Evolutionary conservation across 2,797 vertebrate genomes (phyloP), one percentile per base, ranked within the genome.

Genomic region (Diplodus puntazzo): DNA sequence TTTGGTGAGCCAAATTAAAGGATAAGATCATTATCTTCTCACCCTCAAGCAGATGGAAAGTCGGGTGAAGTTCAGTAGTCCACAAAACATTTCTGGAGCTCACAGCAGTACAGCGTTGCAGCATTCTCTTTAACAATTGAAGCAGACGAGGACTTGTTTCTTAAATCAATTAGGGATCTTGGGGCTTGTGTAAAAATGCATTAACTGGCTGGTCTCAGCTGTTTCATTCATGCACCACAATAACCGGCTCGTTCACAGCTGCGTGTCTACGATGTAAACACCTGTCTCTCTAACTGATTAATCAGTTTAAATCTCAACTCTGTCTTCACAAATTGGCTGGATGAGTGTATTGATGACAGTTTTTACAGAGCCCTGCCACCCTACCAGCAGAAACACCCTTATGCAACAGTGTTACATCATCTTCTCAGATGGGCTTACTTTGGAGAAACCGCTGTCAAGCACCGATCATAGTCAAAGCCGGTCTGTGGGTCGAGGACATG

Each of bases 391-490:
- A 60, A 61, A 69, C 30, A 69, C 48, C 43, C 42, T 73, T 83
- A 11, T 27, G 30, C 16, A 73, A 63, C 30, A 42, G 53, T 45
- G 17, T 83, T 69, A 69, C 65, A 57, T 27, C 71, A 72, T 63
- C 43, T 60, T 27, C 54, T 55, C 58, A 34, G 48, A 81, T 62
- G 69, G 23, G 39, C 45, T 77, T 67, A 0, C 14, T 72, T 6
- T 34, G 76, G 76, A 87, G 84, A 79, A 63, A 53, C 80, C 80
- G 46, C 75, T 69, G 81, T 82, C 59, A 61, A 30, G 30, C 10
- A 20, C 16, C 23, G 18, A 61, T 62, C 3, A 1, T 9, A 70
- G 45, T 84, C 52, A 62, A 46, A 76, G 69, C 63, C 59, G 69
- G 45, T 62, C 63, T 72, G 71, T 74, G 39, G 59, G 34, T 39